These are phyloP conservation scores for Ptilonorhynchus violaceus DNA, from an alignment of 2,113 vertebrate genomes.

Conservation along the genomic window DNA sequence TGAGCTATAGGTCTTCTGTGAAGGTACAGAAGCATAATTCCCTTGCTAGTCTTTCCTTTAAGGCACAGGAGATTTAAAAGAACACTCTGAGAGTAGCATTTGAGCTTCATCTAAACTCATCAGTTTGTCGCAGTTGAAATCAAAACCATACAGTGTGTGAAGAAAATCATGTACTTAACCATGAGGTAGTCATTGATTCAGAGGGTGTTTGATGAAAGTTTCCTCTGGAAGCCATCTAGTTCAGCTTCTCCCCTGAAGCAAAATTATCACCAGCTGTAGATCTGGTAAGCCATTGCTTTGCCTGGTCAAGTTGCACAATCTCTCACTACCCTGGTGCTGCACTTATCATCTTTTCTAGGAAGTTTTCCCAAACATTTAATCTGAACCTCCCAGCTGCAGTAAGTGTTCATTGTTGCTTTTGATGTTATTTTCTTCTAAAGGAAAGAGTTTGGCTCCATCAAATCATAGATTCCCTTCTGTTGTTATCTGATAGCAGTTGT, in stretches of 20 bases:
- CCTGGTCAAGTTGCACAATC: background rate
- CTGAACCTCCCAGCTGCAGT: background rate
- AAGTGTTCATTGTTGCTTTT: background rate
- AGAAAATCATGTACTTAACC: conserved; percentile 4
- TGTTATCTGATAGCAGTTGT: background rate
- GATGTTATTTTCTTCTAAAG: background rate
- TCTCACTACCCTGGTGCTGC: background rate
- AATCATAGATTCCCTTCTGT: background rate
- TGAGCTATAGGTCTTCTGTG: background rate
- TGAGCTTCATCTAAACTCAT: background rate
- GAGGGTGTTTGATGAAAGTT: background rate
- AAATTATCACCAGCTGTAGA: background rate
- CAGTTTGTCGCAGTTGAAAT: background rate
- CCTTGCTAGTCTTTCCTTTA: background rate
- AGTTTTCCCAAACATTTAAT: background rate
- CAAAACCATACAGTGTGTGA: background rate
- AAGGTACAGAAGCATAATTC: conserved; percentile 37
- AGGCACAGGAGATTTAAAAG: background rate
- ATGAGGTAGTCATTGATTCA: background rate
- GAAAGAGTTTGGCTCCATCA: background rate
- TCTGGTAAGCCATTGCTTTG: background rate
- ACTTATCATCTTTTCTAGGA: background rate
- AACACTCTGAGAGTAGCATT: background rate
- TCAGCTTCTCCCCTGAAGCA: background rate
- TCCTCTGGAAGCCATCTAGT: background rate